Conservation (phyloP, 2,113 vertebrate species). For the Sigmodon hispidus region DNA sequence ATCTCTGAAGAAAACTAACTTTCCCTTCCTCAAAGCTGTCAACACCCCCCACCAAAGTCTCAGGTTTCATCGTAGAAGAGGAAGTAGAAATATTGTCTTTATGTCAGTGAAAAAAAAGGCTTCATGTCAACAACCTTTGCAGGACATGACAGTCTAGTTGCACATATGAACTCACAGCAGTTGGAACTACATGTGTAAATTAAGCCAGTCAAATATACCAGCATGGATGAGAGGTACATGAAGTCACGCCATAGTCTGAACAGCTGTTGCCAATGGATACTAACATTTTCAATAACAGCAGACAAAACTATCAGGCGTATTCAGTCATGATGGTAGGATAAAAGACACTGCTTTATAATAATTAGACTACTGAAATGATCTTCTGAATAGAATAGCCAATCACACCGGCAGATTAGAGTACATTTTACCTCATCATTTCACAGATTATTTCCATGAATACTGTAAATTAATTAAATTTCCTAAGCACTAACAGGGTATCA, state of each 20-base stretch:
- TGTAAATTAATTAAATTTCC: slow-evolving; percentile 58
- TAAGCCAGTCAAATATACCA: neutral
- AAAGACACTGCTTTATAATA: neutral
- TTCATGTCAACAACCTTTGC: neutral
- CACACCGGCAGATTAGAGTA: neutral
- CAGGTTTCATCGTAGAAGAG: neutral
- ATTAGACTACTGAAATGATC: neutral
- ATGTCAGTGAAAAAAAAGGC: too few species aligned
- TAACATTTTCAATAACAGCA: slow-evolving; percentile 37
- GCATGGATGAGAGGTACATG: neutral
- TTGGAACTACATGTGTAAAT: neutral
- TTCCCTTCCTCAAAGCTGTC: neutral
- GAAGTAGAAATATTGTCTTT: neutral
- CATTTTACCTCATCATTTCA: slow-evolving; percentile 39
- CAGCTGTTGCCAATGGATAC: neutral
- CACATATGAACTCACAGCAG: neutral
- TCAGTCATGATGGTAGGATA: neutral
- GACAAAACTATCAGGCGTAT: neutral
- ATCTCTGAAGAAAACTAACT: neutral
- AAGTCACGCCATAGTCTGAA: neutral
- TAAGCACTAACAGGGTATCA: neutral
- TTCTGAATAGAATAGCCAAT: neutral
- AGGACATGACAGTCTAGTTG: neutral
- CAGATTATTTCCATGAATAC: neutral
- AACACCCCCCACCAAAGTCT: neutral